Percentiles rank a stretch among this genome's conserved stretches.
These are phyloP conservation scores for Pseudomyrmex cubaensis DNA, from an alignment of 1,140 invertebrate genomes.

Conservation along the genomic window DNA sequence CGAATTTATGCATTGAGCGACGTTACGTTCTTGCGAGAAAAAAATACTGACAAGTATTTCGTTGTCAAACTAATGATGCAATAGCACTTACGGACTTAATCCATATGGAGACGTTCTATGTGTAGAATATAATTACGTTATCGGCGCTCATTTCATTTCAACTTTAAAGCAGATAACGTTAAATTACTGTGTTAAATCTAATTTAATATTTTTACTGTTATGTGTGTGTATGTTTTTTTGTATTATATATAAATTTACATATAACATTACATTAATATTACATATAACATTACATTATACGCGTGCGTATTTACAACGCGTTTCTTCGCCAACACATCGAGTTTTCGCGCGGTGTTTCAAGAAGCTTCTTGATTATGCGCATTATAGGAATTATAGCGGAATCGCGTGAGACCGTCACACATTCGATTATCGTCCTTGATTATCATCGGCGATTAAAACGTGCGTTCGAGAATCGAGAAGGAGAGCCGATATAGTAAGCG, in stretches of 20 bases:
- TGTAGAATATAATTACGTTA: constrained; percentile 34
- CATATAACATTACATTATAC: not conserved
- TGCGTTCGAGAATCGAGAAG: constrained; percentile 14
- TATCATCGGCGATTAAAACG: constrained; percentile 49
- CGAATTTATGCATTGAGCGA: constrained; percentile 4
- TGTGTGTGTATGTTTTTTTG: not conserved
- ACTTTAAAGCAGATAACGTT: constrained; percentile 46
- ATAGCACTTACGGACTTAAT: constrained; percentile 29
- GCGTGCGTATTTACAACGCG: not conserved
- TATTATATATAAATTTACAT: not conserved
- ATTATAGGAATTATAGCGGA: not conserved
- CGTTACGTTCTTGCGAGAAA: not conserved
- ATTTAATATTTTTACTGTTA: not conserved
- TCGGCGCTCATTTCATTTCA: constrained; percentile 26
- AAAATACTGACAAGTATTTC: not conserved
- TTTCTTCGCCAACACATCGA: not conserved
- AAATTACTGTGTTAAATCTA: not conserved
- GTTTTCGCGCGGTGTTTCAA: not conserved
- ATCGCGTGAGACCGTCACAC: not conserved
- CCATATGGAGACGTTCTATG: not conserved
- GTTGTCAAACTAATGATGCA: constrained; percentile 26
- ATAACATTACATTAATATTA: not conserved
- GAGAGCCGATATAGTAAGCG: constrained; percentile 44
- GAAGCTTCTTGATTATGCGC: not conserved
- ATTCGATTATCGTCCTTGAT: not conserved